These are phyloP conservation scores for Thelaira solivaga DNA, from an alignment of 2,888 invertebrate genomes.

Conservation along the genomic window DNA sequence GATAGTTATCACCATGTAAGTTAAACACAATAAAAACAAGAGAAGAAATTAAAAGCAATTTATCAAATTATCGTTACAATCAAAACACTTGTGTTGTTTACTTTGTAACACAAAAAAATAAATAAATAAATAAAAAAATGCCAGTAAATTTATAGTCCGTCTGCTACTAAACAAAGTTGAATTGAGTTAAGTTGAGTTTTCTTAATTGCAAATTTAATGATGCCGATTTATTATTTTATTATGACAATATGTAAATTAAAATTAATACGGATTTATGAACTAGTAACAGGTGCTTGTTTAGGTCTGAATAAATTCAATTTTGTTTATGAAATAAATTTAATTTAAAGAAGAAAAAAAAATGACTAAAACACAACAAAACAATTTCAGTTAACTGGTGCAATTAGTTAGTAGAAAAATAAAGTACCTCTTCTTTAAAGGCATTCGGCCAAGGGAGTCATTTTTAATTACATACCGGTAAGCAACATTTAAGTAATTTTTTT, in stretches of 20 bases:
- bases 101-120: background rate
- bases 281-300: slow-evolving; percentile 38
- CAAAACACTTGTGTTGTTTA: slow-evolving; percentile 1
- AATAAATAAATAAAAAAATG: background rate
- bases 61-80: slow-evolving; percentile 2
- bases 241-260: slow-evolving; percentile 47
- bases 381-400: background rate
- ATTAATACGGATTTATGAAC: slow-evolving; percentile 38
- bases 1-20: slow-evolving; percentile 79
- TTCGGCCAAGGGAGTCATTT: background rate
- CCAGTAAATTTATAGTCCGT: background rate
- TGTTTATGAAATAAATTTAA: background rate
- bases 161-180: too few species aligned
- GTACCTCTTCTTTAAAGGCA: background rate
- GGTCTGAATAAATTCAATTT: background rate
- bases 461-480: background rate
- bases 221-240: slow-evolving; percentile 37
- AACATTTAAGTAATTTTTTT: too few species aligned
- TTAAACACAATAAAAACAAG: slow-evolving; percentile 49
- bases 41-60: background rate
- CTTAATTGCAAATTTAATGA: slow-evolving; percentile 12
- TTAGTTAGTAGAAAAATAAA: slow-evolving; percentile 2
- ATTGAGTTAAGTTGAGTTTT: slow-evolving; percentile 17
- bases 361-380: too few species aligned
- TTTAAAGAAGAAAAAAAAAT: too few species aligned